Conservation (phyloP, 1,140 invertebrate species). For the Heliothis virescens region DNA sequence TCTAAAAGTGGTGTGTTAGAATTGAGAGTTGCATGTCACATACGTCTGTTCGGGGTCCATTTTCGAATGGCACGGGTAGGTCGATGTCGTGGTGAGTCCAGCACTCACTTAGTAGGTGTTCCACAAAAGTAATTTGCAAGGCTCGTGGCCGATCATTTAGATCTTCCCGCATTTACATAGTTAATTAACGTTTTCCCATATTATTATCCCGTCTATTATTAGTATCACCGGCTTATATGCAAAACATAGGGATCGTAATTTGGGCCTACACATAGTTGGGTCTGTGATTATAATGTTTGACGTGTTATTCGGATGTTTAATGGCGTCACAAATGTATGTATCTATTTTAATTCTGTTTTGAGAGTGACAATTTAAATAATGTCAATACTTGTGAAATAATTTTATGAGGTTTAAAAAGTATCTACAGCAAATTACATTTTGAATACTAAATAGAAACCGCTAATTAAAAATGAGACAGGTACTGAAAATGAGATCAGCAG, state of each 20-base stretch:
- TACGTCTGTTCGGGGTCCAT: conserved; percentile 48
- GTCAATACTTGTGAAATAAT: too few relatives aligned
- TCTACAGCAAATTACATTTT: too few relatives aligned
- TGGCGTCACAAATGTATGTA: neutral
- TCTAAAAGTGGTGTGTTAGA: conserved; percentile 56
- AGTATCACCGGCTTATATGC: conserved; percentile 41
- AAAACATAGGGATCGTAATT: conserved; percentile 32
- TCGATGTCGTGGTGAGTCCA: conserved; percentile 62
- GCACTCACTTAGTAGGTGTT: conserved; percentile 74
- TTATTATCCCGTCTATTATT: conserved; percentile 61
- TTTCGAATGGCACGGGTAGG: conserved; percentile 54
- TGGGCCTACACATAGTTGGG: conserved; percentile 10
- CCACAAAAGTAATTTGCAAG: conserved; percentile 73
- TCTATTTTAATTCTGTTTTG: neutral
- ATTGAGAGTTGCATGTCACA: conserved; percentile 57
- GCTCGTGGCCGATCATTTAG: conserved; percentile 70
- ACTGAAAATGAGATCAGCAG: conserved; percentile 13
- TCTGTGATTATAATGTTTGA: conserved; percentile 12
- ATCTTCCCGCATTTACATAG: conserved; percentile 71
- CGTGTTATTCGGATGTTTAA: conserved; percentile 27
- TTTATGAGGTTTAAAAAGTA: too few relatives aligned
- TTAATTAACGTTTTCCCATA: conserved; percentile 76
- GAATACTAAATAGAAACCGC: neutral
- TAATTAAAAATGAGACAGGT: conserved; percentile 15
- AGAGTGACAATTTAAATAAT: neutral